Percentiles rank a stretch among this genome's conserved stretches.
phyloP scores from a whole-genome alignment of 2,113 vertebrate species.

The Elephas maximus region DNA sequence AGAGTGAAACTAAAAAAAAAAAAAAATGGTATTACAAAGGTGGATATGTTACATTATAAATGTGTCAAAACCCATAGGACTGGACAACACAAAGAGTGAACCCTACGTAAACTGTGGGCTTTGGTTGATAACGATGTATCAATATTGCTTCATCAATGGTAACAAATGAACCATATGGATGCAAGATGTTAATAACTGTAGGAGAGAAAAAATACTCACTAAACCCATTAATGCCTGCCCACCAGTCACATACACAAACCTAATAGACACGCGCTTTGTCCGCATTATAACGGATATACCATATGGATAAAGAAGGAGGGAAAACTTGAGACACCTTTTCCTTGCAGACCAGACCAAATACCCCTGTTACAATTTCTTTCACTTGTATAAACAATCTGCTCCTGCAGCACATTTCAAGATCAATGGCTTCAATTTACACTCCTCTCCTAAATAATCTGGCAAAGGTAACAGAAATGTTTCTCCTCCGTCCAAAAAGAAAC shows the following conservation, averaged over 20 bases:
- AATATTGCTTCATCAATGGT: background rate
- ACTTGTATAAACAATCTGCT: slow-evolving; percentile 87
- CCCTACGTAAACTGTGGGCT: background rate
- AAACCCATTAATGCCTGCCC: background rate
- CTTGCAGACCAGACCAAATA: slow-evolving; percentile 84
- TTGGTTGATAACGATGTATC: background rate
- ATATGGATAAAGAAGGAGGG: slow-evolving; percentile 44
- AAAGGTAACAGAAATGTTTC: slow-evolving; percentile 83
- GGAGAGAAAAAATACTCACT: background rate
- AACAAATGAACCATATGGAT: background rate
- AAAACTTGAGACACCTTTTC: slow-evolving; percentile 73
- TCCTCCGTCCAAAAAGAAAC: slow-evolving; percentile 73
- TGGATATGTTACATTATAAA: background rate
- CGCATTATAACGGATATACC: slow-evolving; percentile 66
- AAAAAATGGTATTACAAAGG: background rate
- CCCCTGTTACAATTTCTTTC: slow-evolving; percentile 86
- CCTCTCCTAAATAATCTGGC: slow-evolving; percentile 85
- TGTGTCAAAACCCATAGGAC: background rate
- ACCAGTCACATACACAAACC: background rate
- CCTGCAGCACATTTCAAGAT: slow-evolving; percentile 85
- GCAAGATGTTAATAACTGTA: background rate
- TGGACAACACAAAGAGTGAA: background rate
- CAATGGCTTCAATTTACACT: slow-evolving; percentile 89
- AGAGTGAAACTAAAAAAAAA: background rate
- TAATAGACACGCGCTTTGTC: background rate